A percentile compares a stretch with the other conserved stretches of the same genome.
phyloP scores from a whole-genome alignment of 2,797 vertebrate species.

The Lutjanus argentimaculatus region DNA sequence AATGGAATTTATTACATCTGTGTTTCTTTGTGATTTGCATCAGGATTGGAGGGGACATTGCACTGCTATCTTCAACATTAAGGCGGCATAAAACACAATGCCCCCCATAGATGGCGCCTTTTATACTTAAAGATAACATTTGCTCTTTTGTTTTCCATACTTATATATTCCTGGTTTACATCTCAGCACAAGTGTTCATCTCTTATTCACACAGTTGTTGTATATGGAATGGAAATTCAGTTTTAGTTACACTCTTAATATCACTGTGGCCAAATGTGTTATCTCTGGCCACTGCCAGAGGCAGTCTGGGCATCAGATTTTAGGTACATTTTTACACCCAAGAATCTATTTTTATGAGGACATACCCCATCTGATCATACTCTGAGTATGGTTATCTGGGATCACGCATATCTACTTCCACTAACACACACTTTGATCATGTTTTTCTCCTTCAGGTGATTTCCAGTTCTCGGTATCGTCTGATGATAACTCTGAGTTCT shows the following conservation, averaged over 20 bases:
- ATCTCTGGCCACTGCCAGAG: slow-evolving; percentile 2
- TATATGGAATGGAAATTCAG: slow-evolving; percentile 14
- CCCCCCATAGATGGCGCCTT: too few relatives aligned
- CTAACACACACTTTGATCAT: slow-evolving; percentile 53
- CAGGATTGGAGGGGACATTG: too few relatives aligned
- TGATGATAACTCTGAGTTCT: slow-evolving; percentile 98
- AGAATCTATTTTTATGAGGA: slow-evolving; percentile 18
- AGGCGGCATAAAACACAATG: too few relatives aligned
- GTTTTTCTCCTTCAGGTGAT: slow-evolving; percentile 86
- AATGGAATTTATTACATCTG: too few relatives aligned
- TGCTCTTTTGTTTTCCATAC: not conserved
- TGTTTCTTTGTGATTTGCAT: too few relatives aligned
- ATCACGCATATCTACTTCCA: slow-evolving; percentile 36
- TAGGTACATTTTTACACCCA: slow-evolving; percentile 3
- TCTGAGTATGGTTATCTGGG: slow-evolving; percentile 2
- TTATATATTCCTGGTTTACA: not conserved
- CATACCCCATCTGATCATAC: slow-evolving; percentile 15
- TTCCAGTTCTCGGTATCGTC: slow-evolving; percentile 98
- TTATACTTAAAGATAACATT: not conserved
- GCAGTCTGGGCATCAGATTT: not conserved
- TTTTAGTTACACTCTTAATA: not conserved
- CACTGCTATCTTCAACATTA: too few relatives aligned
- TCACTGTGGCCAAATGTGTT: not conserved
- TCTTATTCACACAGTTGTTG: not conserved
- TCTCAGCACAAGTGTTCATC: slow-evolving; percentile 7